phyloP scores from a whole-genome alignment of 2,888 invertebrate genomes.

The Bhutanitis thaidina region DNA sequence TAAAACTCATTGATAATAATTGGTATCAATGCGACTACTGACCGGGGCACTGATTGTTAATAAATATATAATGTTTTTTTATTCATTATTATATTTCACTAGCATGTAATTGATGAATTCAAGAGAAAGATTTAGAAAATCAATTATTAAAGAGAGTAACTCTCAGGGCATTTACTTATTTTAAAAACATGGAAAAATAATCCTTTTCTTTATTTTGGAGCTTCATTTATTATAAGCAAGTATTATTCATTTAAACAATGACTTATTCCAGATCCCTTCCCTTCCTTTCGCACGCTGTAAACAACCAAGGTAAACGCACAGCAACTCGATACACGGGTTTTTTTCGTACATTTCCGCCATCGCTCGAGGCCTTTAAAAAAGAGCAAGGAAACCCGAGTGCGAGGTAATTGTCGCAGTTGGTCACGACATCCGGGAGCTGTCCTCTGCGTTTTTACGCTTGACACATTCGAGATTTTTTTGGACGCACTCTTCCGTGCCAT shows the following conservation, averaged over 20 bases:
- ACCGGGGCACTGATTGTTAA: no score
- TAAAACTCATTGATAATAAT: no score
- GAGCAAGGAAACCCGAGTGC: slow-evolving; percentile 29
- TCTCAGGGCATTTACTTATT: no score
- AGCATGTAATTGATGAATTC: no score
- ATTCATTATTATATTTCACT: no score
- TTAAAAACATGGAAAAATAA: no score
- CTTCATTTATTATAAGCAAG: no score
- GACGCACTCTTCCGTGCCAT: slow-evolving; percentile 41
- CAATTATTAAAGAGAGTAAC: no score
- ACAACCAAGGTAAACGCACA: slow-evolving; percentile 12
- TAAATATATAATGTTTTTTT: no score
- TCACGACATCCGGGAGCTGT: slow-evolving; percentile 46
- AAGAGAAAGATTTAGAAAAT: no score
- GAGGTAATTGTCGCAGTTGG: slow-evolving; percentile 29
- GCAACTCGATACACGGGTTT: slow-evolving; percentile 26
- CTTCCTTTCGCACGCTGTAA: background rate
- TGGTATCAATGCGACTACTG: no score
- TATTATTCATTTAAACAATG: background rate
- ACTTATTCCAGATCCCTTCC: background rate
- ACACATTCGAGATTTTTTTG: slow-evolving; percentile 38
- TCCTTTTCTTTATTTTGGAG: no score
- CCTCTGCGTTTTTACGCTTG: slow-evolving; percentile 37
- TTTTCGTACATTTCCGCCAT: slow-evolving; percentile 32
- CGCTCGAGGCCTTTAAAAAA: slow-evolving; percentile 43